Conservation (phyloP, 2,113 vertebrate genomes). For the Paracanthobrama guichenoti region DNA sequence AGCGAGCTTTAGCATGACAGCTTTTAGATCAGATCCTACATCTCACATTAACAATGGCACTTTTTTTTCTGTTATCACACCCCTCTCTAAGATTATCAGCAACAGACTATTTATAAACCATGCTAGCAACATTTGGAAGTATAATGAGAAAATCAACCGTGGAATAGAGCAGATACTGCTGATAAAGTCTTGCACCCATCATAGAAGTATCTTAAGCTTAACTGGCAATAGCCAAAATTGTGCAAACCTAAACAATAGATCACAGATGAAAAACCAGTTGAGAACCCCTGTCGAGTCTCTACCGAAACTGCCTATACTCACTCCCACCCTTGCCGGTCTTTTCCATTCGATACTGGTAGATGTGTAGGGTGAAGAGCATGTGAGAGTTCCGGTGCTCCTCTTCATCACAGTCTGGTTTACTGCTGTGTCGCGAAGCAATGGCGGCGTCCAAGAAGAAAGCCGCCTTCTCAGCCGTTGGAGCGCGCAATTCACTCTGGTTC, state of each 20-base stretch:
- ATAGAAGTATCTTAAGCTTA: neutral
- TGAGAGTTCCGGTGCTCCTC: slow-evolving; percentile 95
- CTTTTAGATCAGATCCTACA: slow-evolving; percentile 15
- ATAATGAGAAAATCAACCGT: neutral
- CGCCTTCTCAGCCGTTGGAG: slow-evolving; percentile 92
- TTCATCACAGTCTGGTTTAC: slow-evolving; percentile 82
- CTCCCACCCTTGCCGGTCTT: slow-evolving; percentile 95
- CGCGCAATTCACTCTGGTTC: slow-evolving; percentile 95
- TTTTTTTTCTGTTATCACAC: slow-evolving; percentile 27
- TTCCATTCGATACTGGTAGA: slow-evolving; percentile 99
- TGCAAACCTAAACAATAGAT: neutral
- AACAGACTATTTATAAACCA: slow-evolving; percentile 37
- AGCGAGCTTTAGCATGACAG: slow-evolving; percentile 15
- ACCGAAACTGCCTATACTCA: slow-evolving; percentile 70
- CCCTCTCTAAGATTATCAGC: slow-evolving; percentile 28
- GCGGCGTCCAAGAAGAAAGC: slow-evolving; percentile 95
- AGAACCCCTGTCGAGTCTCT: neutral
- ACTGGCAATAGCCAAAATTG: neutral
- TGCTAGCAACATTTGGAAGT: slow-evolving; percentile 18
- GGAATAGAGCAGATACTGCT: neutral
- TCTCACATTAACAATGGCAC: neutral
- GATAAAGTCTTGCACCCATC: neutral
- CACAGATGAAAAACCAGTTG: neutral
- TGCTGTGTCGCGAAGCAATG: slow-evolving; percentile 87
- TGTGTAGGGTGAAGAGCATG: slow-evolving; percentile 98